A percentile compares a stretch with the other conserved stretches of the same genome.
These are phyloP conservation scores for Erythrolamprus reginae DNA, from an alignment of 2,113 vertebrate species.

Conservation along the genomic window DNA sequence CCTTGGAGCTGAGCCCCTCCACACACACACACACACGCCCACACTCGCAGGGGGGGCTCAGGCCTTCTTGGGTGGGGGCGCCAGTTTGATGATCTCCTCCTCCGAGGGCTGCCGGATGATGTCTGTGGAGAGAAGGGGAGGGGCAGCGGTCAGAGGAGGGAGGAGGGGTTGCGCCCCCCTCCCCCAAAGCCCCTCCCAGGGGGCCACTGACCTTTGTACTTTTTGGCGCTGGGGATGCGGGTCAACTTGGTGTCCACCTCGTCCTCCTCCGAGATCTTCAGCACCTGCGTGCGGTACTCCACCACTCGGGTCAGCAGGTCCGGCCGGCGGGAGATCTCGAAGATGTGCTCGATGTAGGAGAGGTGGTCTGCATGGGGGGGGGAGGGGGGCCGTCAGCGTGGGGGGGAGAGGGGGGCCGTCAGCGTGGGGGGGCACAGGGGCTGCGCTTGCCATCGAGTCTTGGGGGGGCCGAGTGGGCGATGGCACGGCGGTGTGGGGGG, in stretches of 20 bases:
- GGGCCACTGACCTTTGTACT: conserved; percentile 84
- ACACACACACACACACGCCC: not conserved
- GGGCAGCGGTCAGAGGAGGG: not conserved
- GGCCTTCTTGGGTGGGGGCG: conserved; percentile 89
- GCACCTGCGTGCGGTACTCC: conserved; percentile 89
- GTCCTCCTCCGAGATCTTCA: conserved; percentile 92
- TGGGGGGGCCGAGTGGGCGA: not conserved
- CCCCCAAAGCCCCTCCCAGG: not conserved
- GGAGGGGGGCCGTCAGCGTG: not conserved
- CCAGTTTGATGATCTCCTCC: conserved; percentile 94
- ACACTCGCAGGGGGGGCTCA: conserved; percentile 57
- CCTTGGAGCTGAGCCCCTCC: conserved; percentile 17
- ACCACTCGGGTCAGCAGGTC: conserved; percentile 90
- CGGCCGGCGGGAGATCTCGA: conserved; percentile 89
- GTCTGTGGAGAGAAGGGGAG: conserved; percentile 62
- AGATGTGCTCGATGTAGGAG: conserved; percentile 93
- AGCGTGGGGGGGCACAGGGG: not conserved
- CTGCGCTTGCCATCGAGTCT: not conserved
- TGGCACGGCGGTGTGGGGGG: not conserved
- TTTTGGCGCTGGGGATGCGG: conserved; percentile 93
- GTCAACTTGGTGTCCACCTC: conserved; percentile 95
- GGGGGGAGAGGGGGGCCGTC: not conserved
- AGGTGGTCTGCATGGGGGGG: conserved; percentile 75
- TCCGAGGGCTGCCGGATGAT: conserved; percentile 94
- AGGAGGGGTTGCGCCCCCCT: not conserved